Evolutionary conservation across 2,797 vertebrate species (phyloP).

Genomic region (Spea hammondii): DNA sequence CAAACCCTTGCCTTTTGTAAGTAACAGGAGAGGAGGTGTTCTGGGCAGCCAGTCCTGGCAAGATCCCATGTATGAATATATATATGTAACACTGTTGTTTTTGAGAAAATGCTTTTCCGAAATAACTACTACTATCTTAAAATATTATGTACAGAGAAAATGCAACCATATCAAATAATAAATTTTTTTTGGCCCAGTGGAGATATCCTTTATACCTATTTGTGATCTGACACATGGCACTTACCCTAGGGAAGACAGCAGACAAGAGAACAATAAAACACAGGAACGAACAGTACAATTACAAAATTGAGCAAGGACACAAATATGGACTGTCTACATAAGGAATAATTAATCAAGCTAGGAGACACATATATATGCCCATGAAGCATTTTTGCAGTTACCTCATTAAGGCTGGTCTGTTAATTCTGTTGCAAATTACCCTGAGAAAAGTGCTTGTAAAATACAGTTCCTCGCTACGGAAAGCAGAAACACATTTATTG

Average conservation of each 20-base stretch:
- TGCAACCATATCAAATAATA: no score
- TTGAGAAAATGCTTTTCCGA: no score
- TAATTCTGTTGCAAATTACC: constrained; percentile 41
- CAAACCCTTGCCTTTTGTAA: no score
- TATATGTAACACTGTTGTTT: no score
- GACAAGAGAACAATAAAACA: constrained; percentile 14
- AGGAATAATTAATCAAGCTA: constrained; percentile 40
- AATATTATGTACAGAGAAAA: no score
- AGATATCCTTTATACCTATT: no score
- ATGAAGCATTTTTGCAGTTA: constrained; percentile 38
- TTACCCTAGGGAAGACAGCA: constrained; percentile 7
- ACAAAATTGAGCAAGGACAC: constrained; percentile 22
- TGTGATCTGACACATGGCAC: constrained; percentile 5
- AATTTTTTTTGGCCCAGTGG: no score
- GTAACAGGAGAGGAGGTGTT: no score
- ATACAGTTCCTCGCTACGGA: background rate
- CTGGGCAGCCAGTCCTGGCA: no score
- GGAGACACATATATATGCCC: constrained; percentile 24
- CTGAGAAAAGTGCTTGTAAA: constrained; percentile 15
- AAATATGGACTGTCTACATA: constrained; percentile 18
- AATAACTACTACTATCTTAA: no score
- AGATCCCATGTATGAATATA: no score
- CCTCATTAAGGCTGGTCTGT: constrained; percentile 36
- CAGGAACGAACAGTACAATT: constrained; percentile 13
- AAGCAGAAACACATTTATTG: constrained; percentile 33